phyloP scores from a whole-genome alignment of 2,113 vertebrate genomes.

The Pelecanus crispus region DNA sequence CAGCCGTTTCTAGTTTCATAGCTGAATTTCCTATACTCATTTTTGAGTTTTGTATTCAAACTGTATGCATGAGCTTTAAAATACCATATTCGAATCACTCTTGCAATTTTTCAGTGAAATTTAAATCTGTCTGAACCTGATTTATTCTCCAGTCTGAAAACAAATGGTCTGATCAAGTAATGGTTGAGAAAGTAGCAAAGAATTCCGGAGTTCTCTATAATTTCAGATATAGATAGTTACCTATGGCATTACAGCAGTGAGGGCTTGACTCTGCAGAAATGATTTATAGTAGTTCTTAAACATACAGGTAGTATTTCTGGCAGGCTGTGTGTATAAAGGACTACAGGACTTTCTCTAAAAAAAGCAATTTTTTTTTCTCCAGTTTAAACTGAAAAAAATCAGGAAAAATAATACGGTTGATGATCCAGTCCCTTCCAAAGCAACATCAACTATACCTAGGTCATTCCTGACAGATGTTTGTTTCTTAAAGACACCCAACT shows the following conservation, averaged over 20 bases:
- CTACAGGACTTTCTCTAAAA: not conserved
- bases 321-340: not conserved
- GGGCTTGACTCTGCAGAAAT: not conserved
- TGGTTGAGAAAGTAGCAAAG: not conserved
- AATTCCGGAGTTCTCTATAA: not conserved
- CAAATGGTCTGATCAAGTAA: conserved; percentile 5
- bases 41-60: conserved; percentile 12
- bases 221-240: not conserved
- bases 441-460: not conserved
- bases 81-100: not conserved
- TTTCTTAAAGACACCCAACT: not conserved
- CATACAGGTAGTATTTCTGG: not conserved
- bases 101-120: conserved; percentile 15
- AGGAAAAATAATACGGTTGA: not conserved
- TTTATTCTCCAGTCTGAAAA: conserved; percentile 39
- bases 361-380: not conserved
- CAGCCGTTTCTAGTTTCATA: conserved; percentile 14
- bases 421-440: not conserved
- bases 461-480: not conserved
- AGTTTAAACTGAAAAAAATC: not conserved
- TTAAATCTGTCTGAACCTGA: conserved; percentile 13
- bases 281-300: not conserved
- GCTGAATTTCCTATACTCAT: not conserved
- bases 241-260: not conserved
- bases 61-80: not conserved